phyloP scores from a whole-genome alignment of 2,113 vertebrate species.

The Galbula dea region DNA sequence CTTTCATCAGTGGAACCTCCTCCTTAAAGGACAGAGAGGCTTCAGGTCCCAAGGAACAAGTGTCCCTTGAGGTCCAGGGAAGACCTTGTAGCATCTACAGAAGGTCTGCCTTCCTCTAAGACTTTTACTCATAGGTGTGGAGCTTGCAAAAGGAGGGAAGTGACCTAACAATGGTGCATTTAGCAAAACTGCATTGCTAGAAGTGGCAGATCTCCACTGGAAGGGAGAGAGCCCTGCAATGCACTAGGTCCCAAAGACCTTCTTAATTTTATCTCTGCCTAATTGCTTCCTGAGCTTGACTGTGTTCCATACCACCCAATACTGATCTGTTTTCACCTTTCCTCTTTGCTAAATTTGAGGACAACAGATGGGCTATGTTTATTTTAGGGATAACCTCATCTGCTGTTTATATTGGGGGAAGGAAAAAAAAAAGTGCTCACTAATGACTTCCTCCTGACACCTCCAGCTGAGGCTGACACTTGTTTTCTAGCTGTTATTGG shows the following conservation, averaged over 20 bases:
- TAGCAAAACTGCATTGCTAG: background rate
- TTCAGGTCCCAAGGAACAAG: background rate
- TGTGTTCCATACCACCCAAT: background rate
- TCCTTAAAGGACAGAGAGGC: background rate
- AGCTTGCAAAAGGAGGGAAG: background rate
- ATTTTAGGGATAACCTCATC: conserved; percentile 51
- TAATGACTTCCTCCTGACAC: conserved; percentile 43
- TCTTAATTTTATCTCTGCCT: background rate
- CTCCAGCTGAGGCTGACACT: conserved; percentile 57
- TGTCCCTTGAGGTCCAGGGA: background rate
- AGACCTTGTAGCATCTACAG: background rate
- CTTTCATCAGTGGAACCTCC: background rate
- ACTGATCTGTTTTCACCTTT: background rate
- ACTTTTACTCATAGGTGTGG: no score
- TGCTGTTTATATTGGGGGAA: conserved; percentile 28
- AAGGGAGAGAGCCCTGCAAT: background rate
- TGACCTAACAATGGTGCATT: rapidly evolving
- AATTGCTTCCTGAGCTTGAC: background rate
- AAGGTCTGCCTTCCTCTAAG: background rate
- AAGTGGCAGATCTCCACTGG: background rate
- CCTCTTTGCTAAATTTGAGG: background rate
- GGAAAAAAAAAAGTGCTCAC: background rate
- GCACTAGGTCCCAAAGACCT: background rate
- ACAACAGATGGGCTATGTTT: conserved; percentile 49
- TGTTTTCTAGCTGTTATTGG: conserved; percentile 45